phyloP scores from a whole-genome alignment of 2,113 vertebrate species.

The Leucopsar rothschildi region DNA sequence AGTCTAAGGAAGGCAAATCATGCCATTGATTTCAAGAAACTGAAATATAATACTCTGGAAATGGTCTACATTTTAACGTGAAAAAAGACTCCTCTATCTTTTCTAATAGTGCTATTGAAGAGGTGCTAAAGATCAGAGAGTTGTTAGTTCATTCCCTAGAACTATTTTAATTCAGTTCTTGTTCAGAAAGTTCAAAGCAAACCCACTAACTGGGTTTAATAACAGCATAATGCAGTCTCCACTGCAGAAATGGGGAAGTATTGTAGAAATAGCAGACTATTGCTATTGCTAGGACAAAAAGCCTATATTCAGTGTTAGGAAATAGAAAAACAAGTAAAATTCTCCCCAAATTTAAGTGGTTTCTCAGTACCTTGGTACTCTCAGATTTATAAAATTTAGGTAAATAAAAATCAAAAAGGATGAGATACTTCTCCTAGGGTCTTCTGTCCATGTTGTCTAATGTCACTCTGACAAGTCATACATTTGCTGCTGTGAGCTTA shows the following conservation, averaged over 20 bases:
- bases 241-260: background rate
- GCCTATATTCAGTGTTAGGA: background rate
- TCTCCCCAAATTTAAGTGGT: background rate
- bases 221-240: background rate
- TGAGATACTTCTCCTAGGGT: background rate
- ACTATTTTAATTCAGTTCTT: background rate
- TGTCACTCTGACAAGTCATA: background rate
- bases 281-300: background rate
- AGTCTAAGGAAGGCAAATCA: background rate
- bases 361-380: background rate
- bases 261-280: background rate
- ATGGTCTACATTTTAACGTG: background rate
- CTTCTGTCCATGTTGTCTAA: accelerated
- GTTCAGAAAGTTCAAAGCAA: background rate
- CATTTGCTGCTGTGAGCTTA: background rate
- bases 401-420: background rate
- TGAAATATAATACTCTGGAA: background rate
- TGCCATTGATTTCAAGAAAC: background rate
- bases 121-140: background rate
- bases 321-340: background rate
- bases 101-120: background rate
- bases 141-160: background rate
- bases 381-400: background rate
- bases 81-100: background rate
- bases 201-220: background rate